Base-by-base conservation (phyloP, 2,113 vertebrate species). In the Bufo bufo region DNA sequence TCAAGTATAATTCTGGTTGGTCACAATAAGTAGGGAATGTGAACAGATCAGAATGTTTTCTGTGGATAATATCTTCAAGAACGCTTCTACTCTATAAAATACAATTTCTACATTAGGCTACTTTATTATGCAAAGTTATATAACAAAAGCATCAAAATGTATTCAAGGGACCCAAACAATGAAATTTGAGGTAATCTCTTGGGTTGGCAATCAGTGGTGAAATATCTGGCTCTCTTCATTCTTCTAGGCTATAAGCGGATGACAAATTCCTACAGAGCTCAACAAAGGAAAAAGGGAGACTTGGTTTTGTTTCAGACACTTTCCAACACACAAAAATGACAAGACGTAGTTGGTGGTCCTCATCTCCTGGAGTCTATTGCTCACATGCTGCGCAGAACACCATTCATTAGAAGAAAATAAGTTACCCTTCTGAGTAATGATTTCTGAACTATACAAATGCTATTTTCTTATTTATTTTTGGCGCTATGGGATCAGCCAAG, bases 11-110 rank as follows among this genome's bases (percentile, higher is more conserved):
- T 58, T 33, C 19, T 47, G 20, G 45, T 83, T 66, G 81, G 81
- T 83, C 81, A 66, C 47, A 23, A 65, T 58, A 49, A 23, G 9
- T 50, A 83, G 61, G 81, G 81, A 83, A 83, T 83, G 81, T 83
- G 8, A 65, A 65, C 17, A 63, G 17, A 81, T 33, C 79, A 20
- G 79, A 80, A 80, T 80, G 3, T 16, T 82, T 50, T 82, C 50
- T 65, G 49, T 13, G 50, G 49, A 50, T 47, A 77, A 17, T 4
- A 13, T n/a, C 17, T 12, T n/a, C 49, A 1, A 47, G 13, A 6
- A 82, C 6, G 4, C 56, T 59, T 59, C 23, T 59, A 43, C 33
- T 3, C 0, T 59, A 59, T 58, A 61, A 4, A 6, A 9, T 50
- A 2, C 43, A 47, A 16, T 6, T 69, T 47, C 17, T 16, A 47